Percentiles rank a stretch among this genome's conserved stretches.
phyloP scores from a whole-genome alignment of 2,888 invertebrate species.

The Parnassius orleans region DNA sequence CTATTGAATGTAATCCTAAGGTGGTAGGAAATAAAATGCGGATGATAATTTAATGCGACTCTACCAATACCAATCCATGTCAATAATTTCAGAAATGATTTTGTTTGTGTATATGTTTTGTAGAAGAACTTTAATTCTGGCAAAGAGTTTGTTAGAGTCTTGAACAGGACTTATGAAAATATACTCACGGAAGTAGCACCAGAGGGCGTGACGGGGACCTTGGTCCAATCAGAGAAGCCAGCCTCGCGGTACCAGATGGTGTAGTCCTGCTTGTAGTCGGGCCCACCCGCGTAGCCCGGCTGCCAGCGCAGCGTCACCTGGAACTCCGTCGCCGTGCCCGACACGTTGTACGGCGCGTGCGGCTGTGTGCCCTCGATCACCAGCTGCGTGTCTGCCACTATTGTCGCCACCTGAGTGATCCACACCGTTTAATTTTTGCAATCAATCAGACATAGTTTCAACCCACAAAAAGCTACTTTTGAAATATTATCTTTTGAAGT shows the following conservation, averaged over 20 bases:
- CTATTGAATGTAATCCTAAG: too few species aligned
- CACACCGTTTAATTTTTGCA: too few species aligned
- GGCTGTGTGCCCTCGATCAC: conserved; percentile 97
- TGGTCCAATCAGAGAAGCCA: conserved; percentile 94
- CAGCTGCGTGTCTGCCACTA: conserved; percentile 93
- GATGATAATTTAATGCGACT: too few species aligned
- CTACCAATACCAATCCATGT: too few species aligned
- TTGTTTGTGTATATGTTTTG: too few species aligned
- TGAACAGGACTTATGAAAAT: not conserved
- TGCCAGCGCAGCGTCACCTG: conserved; percentile 95
- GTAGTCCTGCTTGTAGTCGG: conserved; percentile 96
- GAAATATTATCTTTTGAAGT: too few species aligned
- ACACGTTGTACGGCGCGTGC: conserved; percentile 97
- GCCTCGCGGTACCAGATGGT: conserved; percentile 96
- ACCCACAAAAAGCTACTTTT: not conserved
- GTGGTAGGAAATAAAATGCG: too few species aligned
- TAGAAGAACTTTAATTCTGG: too few species aligned
- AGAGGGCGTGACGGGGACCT: conserved; percentile 95
- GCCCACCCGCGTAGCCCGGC: conserved; percentile 97
- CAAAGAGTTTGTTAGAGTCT: too few species aligned
- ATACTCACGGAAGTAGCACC: conserved; percentile 86
- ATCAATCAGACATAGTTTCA: too few species aligned
- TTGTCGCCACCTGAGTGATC: conserved; percentile 87
- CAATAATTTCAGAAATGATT: too few species aligned
- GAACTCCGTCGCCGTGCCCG: conserved; percentile 93